Conservation (phyloP, 2,113 vertebrate genomes). For the Melanerpes formicivorus region DNA sequence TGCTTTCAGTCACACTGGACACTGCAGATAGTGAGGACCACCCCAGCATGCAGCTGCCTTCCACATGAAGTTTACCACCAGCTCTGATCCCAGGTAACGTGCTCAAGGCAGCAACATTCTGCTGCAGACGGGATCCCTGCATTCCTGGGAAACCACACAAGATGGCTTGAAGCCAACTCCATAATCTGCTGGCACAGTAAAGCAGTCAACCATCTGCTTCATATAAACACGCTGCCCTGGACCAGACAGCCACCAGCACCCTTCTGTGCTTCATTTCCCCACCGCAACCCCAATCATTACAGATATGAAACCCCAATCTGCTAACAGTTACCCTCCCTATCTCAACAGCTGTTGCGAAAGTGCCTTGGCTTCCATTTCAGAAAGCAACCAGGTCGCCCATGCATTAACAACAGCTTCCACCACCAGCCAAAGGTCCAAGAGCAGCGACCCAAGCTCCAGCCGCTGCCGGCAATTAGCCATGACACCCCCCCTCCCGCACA, state of each 20-base stretch:
- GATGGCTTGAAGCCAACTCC: neutral
- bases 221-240: neutral
- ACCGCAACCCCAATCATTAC: neutral
- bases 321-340: neutral
- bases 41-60: neutral
- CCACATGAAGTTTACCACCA: fast-evolving
- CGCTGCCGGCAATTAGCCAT: neutral
- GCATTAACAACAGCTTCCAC: neutral
- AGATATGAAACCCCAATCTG: neutral
- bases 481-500: too few relatives aligned
- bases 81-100: neutral
- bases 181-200: constrained; percentile 10
- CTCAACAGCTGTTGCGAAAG: neutral
- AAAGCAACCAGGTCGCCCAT: neutral
- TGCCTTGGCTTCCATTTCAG: neutral
- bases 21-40: fast-evolving
- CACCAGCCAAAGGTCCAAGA: neutral
- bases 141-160: neutral
- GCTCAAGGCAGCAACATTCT: neutral
- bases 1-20: neutral
- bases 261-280: neutral
- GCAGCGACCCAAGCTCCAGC: neutral
- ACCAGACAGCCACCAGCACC: neutral
- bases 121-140: neutral
- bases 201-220: constrained; percentile 40